Evolutionary conservation across 1,140 invertebrate genomes (phyloP), one percentile per base, ranked within the genome.

Genomic region (Heliconius congener): DNA sequence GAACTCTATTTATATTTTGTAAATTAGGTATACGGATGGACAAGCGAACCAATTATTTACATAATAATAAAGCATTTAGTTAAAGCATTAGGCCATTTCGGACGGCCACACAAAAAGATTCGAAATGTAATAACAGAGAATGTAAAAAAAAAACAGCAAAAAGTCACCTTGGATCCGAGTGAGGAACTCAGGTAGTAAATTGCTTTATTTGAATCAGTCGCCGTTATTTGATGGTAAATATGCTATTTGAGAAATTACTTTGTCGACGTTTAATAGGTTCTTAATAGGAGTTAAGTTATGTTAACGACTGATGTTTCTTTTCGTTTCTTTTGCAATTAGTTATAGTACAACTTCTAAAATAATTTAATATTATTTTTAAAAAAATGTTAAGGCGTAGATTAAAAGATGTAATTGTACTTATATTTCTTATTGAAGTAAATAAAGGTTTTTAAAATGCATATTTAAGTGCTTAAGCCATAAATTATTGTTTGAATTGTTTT

Each of bases 131-230:
- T 86, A 90, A 86, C 84, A 82, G 82, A 83, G 83, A 84, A 46
- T 76, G 87, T 86, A 89, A 90, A 46, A 46, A 92, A 93, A 91
- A 90, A 81, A 74, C 79, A 74, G 88, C 90, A 94, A 94, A 94
- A 93, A 93, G 87, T 91, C 93, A 92, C 93, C 91, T 94, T 94
- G 89, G 86, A 84, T 84, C 82, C 79, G 85, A 71, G 86, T 88
- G 90, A 90, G 86, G 88, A 91, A 89, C 90, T 87, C 90, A 94
- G 91, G 92, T 94, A 92, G 91, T 90, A 87, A 85, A 93, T 93
- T 92, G 90, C 89, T 94, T 93, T 87, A 94, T 93, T 90, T 91
- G 84, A 84, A 84, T 82, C 84, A 83, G 78, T 80, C 82, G 81
- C 84, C 80, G 81, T 75, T 85, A 82, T 87, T 86, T 90, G 86